Evolutionary conservation across 2,113 vertebrate genomes (phyloP), one percentile per base, ranked within the genome.

Genomic region (Apus apus): DNA sequence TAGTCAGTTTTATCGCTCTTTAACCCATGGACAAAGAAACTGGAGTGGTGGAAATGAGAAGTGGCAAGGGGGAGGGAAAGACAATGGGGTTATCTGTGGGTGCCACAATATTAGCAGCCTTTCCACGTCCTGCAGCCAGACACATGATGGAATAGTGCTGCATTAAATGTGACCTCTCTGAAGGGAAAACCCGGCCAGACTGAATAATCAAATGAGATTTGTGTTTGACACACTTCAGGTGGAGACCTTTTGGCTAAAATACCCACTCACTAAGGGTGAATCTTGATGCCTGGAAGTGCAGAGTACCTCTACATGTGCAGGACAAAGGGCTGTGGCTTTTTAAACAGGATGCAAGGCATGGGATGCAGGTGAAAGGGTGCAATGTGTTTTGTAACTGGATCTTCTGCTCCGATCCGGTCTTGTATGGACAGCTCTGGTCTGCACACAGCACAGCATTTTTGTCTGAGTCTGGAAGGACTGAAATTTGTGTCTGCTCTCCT

Each of bases 221-320:
- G n/a, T n/a, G 43, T 30, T 66, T 79, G 70, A 60, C 48, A 76
- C 57, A 25, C 58, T 93, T 89, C 89, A 48, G 32, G 30, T 30
- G 34, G 94, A 94, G 93, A 88, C 38, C 62, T 97, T 96, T 93
- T 74, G 75, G 48, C 83, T 51, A 21, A 60, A 94, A 32, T 45
- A 50, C 48, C 83, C 76, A 46, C 78, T 87, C 68, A 56, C 11
- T 51, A 92, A 56, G 79, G 77, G 95, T 50, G 71, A 45, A 70
- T 64, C 50, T 40, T 78, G 68, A 73, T 92, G 95, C 68, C 83
- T 70, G 54, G 68, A 53, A 82, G 34, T 30, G 48, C 38, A 38
- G 65, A 65, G 16, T 4, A 1, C 15, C 46, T 75, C 48, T 36
- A 4, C 50, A 70, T 10, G 21, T 26, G 19, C 51, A 30, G 34